Evolutionary conservation across 2,888 invertebrate species (phyloP), one percentile per base, ranked within the genome.

Genomic region (Chrysolina americana): DNA sequence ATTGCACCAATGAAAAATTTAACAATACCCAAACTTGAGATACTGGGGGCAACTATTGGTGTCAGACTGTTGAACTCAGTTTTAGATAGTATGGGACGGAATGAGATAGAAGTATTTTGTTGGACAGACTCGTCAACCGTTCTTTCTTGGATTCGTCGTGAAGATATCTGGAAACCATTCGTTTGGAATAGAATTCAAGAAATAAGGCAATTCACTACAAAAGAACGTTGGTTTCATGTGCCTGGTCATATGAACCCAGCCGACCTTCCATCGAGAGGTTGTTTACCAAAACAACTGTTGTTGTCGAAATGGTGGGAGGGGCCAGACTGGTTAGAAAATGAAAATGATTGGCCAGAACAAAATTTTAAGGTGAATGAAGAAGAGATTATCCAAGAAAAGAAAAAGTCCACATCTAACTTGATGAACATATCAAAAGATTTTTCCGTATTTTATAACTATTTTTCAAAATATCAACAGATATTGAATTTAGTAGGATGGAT

Each of bases 1-100:
- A 28, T 28, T 28, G 28, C 28, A 28, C 28, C 28, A 28, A 28
- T 28, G 28, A 28, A 28, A 5, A 28, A 28, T 28, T 28, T 28
- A 28, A 28, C 28, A 28, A 28, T 28, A 28, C 28, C 28, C 28
- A 28, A 28, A 5, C 28, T 28, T 28, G 28, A 28, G 5, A 3
- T 28, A 28, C 5, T 28, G 28, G 28, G 28, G 28, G 28, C 28
- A 44, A 65, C 47, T 21, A 66, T 66, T n/a, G 66, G 66, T 66
- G 66, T 21, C 6, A 48, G 17, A 48, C 15, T 48, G 17, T 48
- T 48, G 48, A 48, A 15, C 15, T 48, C 48, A 15, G 48, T 48
- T 48, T 48, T 48, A 17, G 48, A 48, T 6, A n/a, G n/a, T 48
- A 48, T 48, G 8, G 5, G 15, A 48, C 28, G 15, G 15, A n/a